A percentile compares a stretch with the other conserved stretches of the same genome.
Evolutionary conservation across 2,888 invertebrate species (phyloP).

Genomic region (Beris chalybata): DNA sequence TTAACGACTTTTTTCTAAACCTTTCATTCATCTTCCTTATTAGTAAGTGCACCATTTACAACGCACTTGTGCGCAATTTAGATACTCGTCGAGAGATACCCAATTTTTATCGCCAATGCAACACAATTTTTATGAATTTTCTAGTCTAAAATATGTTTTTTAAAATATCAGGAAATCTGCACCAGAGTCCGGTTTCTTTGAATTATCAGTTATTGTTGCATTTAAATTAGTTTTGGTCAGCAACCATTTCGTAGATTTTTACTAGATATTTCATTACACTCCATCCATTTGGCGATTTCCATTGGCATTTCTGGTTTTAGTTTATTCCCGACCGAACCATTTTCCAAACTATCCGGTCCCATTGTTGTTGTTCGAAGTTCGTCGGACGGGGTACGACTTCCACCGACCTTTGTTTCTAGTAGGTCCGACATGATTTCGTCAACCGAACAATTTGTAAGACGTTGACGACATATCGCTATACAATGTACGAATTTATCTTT

Average conservation of each 20-base stretch:
- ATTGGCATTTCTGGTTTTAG: constrained; percentile 64
- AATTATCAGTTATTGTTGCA: background rate
- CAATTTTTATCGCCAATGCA: no score
- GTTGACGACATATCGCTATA: constrained; percentile 59
- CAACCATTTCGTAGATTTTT: constrained; percentile 61
- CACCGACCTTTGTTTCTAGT: constrained; percentile 39
- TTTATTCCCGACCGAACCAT: constrained; percentile 48
- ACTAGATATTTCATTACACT: constrained; percentile 72
- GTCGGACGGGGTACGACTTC: constrained; percentile 37
- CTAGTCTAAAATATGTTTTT: no score
- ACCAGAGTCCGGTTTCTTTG: no score
- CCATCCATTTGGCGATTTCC: constrained; percentile 70
- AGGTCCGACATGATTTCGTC: constrained; percentile 59
- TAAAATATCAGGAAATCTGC: no score
- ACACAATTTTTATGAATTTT: no score
- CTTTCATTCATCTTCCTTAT: no score
- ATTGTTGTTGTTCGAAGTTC: constrained; percentile 41
- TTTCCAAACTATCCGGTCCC: constrained; percentile 43
- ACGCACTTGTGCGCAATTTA: no score
- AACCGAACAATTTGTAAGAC: constrained; percentile 58
- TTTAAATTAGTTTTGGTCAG: constrained; percentile 43
- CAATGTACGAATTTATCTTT: constrained; percentile 70
- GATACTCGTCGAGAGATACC: no score
- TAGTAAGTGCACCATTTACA: no score
- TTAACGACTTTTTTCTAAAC: no score